phyloP scores from a whole-genome alignment of 1,140 invertebrate species.

The Drosophila suzukii region DNA sequence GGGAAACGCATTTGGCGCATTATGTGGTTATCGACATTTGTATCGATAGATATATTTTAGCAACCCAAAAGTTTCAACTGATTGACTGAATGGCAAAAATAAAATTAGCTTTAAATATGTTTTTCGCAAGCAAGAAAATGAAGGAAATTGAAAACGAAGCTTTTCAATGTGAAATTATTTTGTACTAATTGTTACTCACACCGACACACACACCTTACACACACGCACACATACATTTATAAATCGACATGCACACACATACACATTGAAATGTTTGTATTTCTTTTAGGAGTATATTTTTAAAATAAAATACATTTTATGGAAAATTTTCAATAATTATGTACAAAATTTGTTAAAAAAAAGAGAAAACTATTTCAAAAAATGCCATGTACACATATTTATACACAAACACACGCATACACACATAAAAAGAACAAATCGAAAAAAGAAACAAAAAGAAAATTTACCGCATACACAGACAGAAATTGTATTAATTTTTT shows the following conservation, averaged over 20 bases:
- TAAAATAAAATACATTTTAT: slow-evolving; percentile 35
- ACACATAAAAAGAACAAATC: slow-evolving; percentile 43
- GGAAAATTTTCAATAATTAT: slow-evolving; percentile 43
- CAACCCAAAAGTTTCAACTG: slow-evolving; percentile 84
- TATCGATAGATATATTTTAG: slow-evolving; percentile 43
- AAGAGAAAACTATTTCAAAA: slow-evolving; percentile 37
- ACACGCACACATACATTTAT: slow-evolving; percentile 31
- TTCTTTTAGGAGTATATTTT: slow-evolving; percentile 20
- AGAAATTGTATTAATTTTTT: slow-evolving; percentile 82
- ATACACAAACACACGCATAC: slow-evolving; percentile 49
- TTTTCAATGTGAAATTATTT: slow-evolving; percentile 79
- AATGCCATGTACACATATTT: slow-evolving; percentile 76
- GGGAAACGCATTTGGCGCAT: slow-evolving; percentile 74
- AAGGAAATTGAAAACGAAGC: slow-evolving; percentile 46
- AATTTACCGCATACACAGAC: slow-evolving; percentile 46
- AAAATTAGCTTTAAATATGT: slow-evolving; percentile 64
- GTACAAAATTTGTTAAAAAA: slow-evolving; percentile 62
- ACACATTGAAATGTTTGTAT: slow-evolving; percentile 42
- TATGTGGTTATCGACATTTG: slow-evolving; percentile 49
- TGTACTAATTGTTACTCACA: slow-evolving; percentile 79
- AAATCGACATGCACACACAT: slow-evolving; percentile 15
- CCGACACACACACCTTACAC: slow-evolving; percentile 35
- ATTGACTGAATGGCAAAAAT: slow-evolving; percentile 84
- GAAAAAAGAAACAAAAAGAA: slow-evolving; percentile 27
- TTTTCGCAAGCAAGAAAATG: slow-evolving; percentile 42